phyloP scores from a whole-genome alignment of 2,113 vertebrate genomes.

The Eidolon helvum region DNA sequence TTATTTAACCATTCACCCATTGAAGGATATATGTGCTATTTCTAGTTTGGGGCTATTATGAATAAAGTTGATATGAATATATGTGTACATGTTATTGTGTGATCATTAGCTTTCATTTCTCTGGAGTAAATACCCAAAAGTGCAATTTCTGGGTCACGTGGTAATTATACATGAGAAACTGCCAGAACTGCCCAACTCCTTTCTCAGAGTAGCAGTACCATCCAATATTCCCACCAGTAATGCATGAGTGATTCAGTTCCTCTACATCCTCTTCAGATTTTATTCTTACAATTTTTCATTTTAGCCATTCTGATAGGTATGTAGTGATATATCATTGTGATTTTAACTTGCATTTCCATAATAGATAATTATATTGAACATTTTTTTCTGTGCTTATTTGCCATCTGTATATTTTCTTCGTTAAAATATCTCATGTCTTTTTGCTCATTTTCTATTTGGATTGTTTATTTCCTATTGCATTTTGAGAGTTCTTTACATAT shows the following conservation, averaged over 20 bases:
- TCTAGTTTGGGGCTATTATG: not conserved
- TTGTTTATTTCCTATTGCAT: not conserved
- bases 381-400: not conserved
- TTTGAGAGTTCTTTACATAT: not conserved
- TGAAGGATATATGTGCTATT: not conserved
- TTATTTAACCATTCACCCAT: not conserved
- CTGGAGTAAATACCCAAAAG: not conserved
- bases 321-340: not conserved
- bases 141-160: not conserved
- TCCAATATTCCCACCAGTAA: not conserved
- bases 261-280: not conserved
- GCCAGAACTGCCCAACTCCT: not conserved
- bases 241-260: not conserved
- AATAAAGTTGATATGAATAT: not conserved
- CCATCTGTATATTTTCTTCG: not conserved
- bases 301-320: not conserved
- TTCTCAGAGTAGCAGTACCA: not conserved
- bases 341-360: not conserved
- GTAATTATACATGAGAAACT: not conserved
- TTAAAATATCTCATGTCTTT: not conserved
- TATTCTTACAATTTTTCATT: not conserved
- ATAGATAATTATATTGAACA: not conserved
- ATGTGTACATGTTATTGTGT: not conserved
- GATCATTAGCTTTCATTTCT: not conserved
- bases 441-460: not conserved